Base-by-base conservation (phyloP, 2,113 vertebrate species). In the Oryzias celebensis region DNA sequence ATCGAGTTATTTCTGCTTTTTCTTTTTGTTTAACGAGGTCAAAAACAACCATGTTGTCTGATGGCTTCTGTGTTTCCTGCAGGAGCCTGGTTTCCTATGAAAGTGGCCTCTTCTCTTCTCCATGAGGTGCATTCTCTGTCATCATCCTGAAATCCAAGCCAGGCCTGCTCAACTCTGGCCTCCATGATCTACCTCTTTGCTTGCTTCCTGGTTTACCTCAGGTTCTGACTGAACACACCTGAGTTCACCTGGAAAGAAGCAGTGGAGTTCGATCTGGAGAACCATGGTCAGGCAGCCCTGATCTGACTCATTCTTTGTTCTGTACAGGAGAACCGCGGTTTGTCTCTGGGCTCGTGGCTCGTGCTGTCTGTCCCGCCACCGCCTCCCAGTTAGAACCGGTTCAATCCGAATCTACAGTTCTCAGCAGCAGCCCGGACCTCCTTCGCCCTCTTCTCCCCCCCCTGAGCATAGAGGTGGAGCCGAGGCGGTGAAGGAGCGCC, bases 351-450 rank as follows among this genome's bases (percentile, higher is more conserved):
- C 80, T 62, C 86, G 85, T 58, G 65, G 90, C 14, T 65, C 88
- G 16, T 86, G 86, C 14, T 88, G 87, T 13, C 76, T 83, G 46
- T 78, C 84, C 75, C 83, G 63, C 0, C 62, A 59, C 0, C 52
- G 84, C 28, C 24, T 86, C 36, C 81, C 80, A 1, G 55, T 81
- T 55, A 88, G 51, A 46, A 36, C 87, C 15, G 22, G 84, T 6
- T 0, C 65, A n/a, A 52, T 86, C 61, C 91, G 88, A 66, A 81
- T 80, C 49, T 92, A 93, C 81, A 92, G 91, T 52, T 82, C 90
- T 50, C 92, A 17, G 46, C 87, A 1, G 28, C 93, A 12, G 67
- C 85, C 7, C 1, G 17, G 14, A 61, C 76, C 52, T 71, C 86
- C 52, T 0, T 78, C 77, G 1, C 76, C 84, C n/a, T 3, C 81